These are phyloP conservation scores for Melinopterus prodromus DNA, from an alignment of 2,888 invertebrate species.

Conservation along the genomic window DNA sequence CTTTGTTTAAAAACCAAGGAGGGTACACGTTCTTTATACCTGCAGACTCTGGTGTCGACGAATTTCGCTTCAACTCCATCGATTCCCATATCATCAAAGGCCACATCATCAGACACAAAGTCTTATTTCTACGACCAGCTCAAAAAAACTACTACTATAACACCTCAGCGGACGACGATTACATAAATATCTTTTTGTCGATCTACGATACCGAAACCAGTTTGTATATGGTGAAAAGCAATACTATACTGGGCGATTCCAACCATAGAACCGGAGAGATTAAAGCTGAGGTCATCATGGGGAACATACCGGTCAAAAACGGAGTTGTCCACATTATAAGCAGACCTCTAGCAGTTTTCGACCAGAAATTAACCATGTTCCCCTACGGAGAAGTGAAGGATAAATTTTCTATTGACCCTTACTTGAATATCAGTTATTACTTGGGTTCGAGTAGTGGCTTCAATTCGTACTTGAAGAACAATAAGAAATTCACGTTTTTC, in stretches of 20 bases:
- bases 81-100: slow-evolving; percentile 85
- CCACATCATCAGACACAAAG: slow-evolving; percentile 85
- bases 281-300: slow-evolving; percentile 81
- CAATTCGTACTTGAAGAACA: slow-evolving; percentile 71
- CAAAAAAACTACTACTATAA: slow-evolving; percentile 75
- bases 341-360: slow-evolving; percentile 86
- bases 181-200: slow-evolving; percentile 76
- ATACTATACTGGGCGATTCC: slow-evolving; percentile 78
- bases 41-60: slow-evolving; percentile 85
- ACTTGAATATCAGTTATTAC: slow-evolving; percentile 79
- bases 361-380: slow-evolving; percentile 82
- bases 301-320: slow-evolving; percentile 89
- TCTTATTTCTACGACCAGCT: slow-evolving; percentile 85
- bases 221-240: slow-evolving; percentile 78
- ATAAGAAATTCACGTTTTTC: slow-evolving; percentile 85
- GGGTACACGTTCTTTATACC: slow-evolving; percentile 89
- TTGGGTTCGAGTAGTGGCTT: slow-evolving; percentile 78
- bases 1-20: slow-evolving; percentile 76
- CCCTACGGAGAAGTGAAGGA: slow-evolving; percentile 84
- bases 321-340: slow-evolving; percentile 93
- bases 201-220: slow-evolving; percentile 65
- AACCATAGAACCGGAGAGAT: slow-evolving; percentile 82
- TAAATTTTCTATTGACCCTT: slow-evolving; percentile 84
- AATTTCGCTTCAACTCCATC: slow-evolving; percentile 66
- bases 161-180: slow-evolving; percentile 81